Base-by-base conservation (phyloP, 1,140 invertebrate genomes). In the Eumeta japonica region DNA sequence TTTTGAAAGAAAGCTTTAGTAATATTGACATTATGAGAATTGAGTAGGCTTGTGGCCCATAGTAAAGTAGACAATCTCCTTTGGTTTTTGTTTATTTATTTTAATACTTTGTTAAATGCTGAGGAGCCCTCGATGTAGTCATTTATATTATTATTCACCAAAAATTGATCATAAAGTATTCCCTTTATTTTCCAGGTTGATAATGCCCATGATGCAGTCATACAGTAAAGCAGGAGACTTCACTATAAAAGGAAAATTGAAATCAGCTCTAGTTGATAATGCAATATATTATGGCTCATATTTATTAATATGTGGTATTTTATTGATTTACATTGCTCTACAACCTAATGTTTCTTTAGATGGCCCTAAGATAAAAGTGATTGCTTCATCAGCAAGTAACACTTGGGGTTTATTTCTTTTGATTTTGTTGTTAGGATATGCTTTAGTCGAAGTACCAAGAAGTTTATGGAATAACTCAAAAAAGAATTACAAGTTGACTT, bases 191-290 rank as follows among this genome's bases (percentile, higher is more conserved):
- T 79, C 43, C 53, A 90, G 89, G 94, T 66, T 99, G 3, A 85
- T 99, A 24, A 84, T 99, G 67, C 97, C 97, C 1, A 81, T 99
- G 62, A 98, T 99, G 94, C 96, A 99, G 64, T 98, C 94, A 1
- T 99, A 98, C 61, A 93, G 93, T 33, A 95, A 95, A 76, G 93
- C 97, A 3, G 97, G 97, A 16, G 95, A 99, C 59, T 99, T 99
- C 59, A 95, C 89, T 2, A 82, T 97, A 0, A 84, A 86, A 60
- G 94, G 95, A 19, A 98, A 98, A 79, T 71, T 99, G 2, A 94
- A 93, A 66, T 94, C 94, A 10, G 92, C 97, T 3, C 61, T 99
- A 15, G 88, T 97, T 32, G 94, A 97, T 58, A 99, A 99, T 78
- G 90, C 90, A 7, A 94, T 99, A 46, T 99, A 99, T 73, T 99